Conservation (phyloP, 2,797 vertebrate species). For the Astyanax mexicanus region DNA sequence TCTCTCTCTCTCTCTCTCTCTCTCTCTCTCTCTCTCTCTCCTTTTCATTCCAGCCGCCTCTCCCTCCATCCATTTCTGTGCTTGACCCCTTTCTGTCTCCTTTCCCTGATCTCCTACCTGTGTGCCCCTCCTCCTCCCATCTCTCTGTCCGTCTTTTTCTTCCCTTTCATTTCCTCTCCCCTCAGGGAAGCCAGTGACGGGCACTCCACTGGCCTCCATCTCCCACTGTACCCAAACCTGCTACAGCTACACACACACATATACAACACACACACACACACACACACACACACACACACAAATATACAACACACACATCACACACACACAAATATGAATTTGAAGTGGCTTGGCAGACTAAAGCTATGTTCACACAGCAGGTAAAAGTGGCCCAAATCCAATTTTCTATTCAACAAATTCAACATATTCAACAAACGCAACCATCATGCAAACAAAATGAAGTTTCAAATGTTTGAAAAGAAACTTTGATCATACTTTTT, state of each 20-base stretch:
- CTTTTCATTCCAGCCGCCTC: no score
- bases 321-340: no score
- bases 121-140: slow-evolving; percentile 11
- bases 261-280: slow-evolving; percentile 11
- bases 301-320: no score
- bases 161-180: slow-evolving; percentile 7
- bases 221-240: slow-evolving; percentile 13
- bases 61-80: slow-evolving; percentile 4
- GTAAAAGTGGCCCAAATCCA: no score
- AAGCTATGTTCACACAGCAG: no score
- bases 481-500: no score
- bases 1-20: neutral
- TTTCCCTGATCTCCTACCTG: slow-evolving; percentile 21
- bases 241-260: neutral
- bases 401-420: no score
- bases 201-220: slow-evolving; percentile 25
- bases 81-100: slow-evolving; percentile 31
- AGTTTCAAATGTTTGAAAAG: no score
- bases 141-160: slow-evolving; percentile 8
- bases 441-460: no score
- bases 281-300: no score
- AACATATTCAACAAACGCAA: no score
- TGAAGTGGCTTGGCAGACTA: no score
- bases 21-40: neutral
- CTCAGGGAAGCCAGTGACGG: slow-evolving; percentile 40